These are phyloP conservation scores for Pachyseris speciosa DNA, from an alignment of 64 coral and sea anemone genomes.

Conservation along the genomic window DNA sequence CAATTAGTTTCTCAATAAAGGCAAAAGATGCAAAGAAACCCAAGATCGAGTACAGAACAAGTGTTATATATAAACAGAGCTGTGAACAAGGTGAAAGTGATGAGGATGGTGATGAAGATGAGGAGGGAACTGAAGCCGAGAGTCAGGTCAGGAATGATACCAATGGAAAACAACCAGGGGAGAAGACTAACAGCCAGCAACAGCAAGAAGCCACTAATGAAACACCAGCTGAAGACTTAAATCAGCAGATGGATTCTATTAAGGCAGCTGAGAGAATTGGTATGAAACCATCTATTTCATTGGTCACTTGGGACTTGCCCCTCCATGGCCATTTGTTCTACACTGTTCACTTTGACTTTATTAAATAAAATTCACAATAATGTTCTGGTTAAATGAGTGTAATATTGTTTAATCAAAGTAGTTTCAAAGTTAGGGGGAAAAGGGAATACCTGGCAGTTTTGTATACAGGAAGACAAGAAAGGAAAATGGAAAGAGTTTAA, in stretches of 20 bases:
- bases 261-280: conserved; percentile 78
- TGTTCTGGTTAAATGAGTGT: no score
- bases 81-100: conserved; percentile 81
- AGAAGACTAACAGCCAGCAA: neutral
- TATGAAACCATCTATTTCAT: neutral
- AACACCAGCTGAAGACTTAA: conserved; percentile 37
- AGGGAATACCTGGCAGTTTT: no score
- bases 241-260: conserved; percentile 79
- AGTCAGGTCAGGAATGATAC: conserved; percentile 21
- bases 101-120: conserved; percentile 57
- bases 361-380: no score
- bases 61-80: conserved; percentile 91
- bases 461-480: no score
- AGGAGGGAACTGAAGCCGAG: conserved; percentile 39
- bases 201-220: neutral
- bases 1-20: conserved; percentile 95
- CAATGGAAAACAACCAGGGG: neutral
- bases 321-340: neutral
- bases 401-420: no score
- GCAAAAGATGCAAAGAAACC: conserved; percentile 86
- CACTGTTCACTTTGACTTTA: no score
- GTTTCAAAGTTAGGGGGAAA: no score
- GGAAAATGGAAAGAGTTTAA: no score
- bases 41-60: conserved; percentile 93
- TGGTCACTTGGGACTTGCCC: neutral